phyloP scores from a whole-genome alignment of 2,113 vertebrate genomes.

The Rousettus leschenaultii region DNA sequence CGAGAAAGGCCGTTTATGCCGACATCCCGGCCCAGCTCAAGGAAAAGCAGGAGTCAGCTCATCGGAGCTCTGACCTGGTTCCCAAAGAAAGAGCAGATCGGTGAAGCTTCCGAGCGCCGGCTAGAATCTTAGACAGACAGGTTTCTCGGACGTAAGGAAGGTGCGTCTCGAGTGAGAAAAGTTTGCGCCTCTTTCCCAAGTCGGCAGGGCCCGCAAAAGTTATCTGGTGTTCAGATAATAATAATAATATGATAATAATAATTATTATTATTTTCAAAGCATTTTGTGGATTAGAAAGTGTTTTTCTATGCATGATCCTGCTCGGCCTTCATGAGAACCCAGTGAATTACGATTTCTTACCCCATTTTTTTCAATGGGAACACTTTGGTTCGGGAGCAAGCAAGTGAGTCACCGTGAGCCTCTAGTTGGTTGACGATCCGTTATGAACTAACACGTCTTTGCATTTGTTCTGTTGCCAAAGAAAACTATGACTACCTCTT shows the following conservation, averaged over 20 bases:
- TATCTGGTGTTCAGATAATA: not conserved
- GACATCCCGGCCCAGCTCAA: not conserved
- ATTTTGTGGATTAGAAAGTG: not conserved
- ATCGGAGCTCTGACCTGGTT: not conserved
- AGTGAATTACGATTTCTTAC: not conserved
- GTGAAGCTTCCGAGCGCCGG: not conserved
- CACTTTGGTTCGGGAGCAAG: not conserved
- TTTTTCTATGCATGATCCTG: not conserved
- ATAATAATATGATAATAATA: too few species aligned
- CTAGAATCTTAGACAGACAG: not conserved
- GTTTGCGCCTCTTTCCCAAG: not conserved
- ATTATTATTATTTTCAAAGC: not conserved
- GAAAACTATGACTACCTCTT: not conserved
- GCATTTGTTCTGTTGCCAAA: not conserved
- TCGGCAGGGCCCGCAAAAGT: not conserved
- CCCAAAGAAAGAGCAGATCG: not conserved
- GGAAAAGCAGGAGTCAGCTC: not conserved
- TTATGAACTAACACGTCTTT: not conserved
- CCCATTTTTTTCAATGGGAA: not conserved
- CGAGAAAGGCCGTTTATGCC: not conserved
- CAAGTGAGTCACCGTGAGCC: not conserved
- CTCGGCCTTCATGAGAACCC: not conserved
- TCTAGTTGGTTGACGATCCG: not conserved
- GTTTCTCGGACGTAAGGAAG: not conserved
- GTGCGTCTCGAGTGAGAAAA: not conserved